These are phyloP conservation scores for Pseudorhiza aurosa DNA, from an alignment of 30 jellyfish, hydroid and myxozoan genomes.

Conservation along the genomic window DNA sequence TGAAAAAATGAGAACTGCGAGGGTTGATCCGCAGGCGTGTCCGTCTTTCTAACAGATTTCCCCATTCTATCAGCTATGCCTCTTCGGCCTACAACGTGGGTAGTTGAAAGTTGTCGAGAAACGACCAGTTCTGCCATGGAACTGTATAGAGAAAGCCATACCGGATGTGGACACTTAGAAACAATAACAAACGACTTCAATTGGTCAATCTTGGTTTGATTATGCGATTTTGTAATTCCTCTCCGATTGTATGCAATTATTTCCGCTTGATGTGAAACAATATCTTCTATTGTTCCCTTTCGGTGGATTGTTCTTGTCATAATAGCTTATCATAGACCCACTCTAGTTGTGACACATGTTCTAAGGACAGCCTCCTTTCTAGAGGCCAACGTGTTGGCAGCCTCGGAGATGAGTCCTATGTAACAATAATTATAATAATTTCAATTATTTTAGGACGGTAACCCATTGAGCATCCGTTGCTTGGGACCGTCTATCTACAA, in stretches of 20 bases:
- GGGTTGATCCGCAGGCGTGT: slow-evolving; percentile 15
- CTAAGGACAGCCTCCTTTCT: neutral
- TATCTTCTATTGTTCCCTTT: neutral
- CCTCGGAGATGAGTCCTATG: too few species aligned
- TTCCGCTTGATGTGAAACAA: neutral
- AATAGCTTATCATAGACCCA: too few species aligned
- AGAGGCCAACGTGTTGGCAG: too few species aligned
- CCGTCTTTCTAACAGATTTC: slow-evolving; percentile 34
- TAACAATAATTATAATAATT: too few species aligned
- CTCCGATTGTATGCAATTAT: neutral
- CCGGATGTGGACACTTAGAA: neutral
- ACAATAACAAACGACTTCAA: neutral
- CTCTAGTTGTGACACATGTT: neutral
- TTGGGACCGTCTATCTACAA: too few species aligned
- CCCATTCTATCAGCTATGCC: neutral
- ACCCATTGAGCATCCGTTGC: too few species aligned
- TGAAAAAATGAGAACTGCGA: slow-evolving; percentile 59
- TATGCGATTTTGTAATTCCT: neutral
- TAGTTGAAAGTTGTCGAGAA: neutral
- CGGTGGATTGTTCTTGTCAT: neutral
- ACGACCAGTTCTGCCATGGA: neutral
- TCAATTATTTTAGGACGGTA: too few species aligned
- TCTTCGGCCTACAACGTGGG: neutral
- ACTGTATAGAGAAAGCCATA: neutral
- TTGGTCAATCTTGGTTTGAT: neutral